Evolutionary conservation across 2,888 invertebrate species (phyloP).

Genomic region (Melangyna quadrimaculata): DNA sequence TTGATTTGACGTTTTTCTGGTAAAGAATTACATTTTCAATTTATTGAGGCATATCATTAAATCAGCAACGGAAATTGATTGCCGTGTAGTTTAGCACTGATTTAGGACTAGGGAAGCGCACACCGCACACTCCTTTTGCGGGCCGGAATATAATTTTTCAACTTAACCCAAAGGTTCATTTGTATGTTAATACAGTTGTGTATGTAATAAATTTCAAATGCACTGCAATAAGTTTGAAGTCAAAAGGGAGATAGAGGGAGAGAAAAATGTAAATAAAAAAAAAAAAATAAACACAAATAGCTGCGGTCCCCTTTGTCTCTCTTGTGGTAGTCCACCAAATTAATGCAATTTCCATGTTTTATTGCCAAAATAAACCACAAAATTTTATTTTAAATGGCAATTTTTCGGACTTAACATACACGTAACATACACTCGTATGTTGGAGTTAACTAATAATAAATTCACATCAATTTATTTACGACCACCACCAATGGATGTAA

Average conservation of each 20-base stretch:
- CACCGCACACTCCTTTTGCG: slow-evolving; percentile 7
- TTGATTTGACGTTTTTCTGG: slow-evolving; percentile 66
- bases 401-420: neutral
- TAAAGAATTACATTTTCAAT: slow-evolving; percentile 70
- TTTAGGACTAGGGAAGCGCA: slow-evolving; percentile 54
- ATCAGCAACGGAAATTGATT: slow-evolving; percentile 64
- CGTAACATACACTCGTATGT: neutral
- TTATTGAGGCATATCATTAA: slow-evolving; percentile 70
- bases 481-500: slow-evolving; percentile 30
- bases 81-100: slow-evolving; percentile 29
- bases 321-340: slow-evolving; percentile 48
- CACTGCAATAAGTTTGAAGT: slow-evolving; percentile 44
- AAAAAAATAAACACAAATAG: slow-evolving; percentile 3
- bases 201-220: slow-evolving; percentile 50
- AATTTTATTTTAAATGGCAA: slow-evolving; percentile 38
- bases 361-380: slow-evolving; percentile 14
- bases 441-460: slow-evolving; percentile 36
- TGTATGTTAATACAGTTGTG: slow-evolving; percentile 62
- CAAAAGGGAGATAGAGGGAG: neutral
- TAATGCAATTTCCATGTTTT: slow-evolving; percentile 32
- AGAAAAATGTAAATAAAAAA: slow-evolving; percentile 2
- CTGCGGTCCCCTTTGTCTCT: slow-evolving; percentile 20
- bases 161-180: slow-evolving; percentile 26
- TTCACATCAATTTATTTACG: slow-evolving; percentile 47
- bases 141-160: slow-evolving; percentile 27